These are phyloP conservation scores for Ophion slaviceki DNA, from an alignment of 2,888 invertebrate genomes.

Conservation along the genomic window DNA sequence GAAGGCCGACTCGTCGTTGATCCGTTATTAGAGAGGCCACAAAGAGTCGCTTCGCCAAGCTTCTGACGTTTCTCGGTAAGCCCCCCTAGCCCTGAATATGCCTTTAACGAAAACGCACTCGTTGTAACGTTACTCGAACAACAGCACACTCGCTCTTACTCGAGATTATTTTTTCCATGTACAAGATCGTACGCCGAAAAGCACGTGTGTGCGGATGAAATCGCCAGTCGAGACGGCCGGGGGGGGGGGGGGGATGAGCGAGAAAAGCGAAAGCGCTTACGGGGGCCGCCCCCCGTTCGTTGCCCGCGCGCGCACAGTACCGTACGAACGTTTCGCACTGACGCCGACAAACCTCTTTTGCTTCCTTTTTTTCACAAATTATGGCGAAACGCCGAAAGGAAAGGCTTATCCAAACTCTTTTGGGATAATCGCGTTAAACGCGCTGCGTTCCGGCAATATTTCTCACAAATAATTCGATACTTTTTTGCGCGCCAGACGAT, in stretches of 20 bases:
- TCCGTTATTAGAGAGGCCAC: background rate
- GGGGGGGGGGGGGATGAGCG: background rate
- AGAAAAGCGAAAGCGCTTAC: conserved; percentile 66
- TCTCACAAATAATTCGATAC: background rate
- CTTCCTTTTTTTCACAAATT: background rate
- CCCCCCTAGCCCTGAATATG: too few relatives aligned
- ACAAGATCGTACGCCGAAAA: background rate
- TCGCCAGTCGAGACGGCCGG: background rate
- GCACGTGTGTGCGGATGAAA: background rate
- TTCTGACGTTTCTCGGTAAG: too few relatives aligned
- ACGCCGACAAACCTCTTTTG: background rate
- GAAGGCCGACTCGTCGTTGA: background rate
- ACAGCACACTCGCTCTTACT: too few relatives aligned
- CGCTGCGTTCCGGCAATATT: background rate
- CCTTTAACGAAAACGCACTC: too few relatives aligned
- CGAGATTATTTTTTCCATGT: too few relatives aligned
- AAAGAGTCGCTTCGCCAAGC: background rate
- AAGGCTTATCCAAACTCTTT: too few relatives aligned
- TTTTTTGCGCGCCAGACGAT: background rate
- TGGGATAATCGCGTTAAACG: background rate
- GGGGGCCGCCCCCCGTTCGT: background rate
- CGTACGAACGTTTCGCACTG: too few relatives aligned
- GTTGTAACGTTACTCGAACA: too few relatives aligned
- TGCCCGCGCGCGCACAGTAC: too few relatives aligned
- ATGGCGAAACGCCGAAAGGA: too few relatives aligned